Evolutionary conservation across 2,888 invertebrate species (phyloP).

Genomic region (Diachrysia chrysitis): DNA sequence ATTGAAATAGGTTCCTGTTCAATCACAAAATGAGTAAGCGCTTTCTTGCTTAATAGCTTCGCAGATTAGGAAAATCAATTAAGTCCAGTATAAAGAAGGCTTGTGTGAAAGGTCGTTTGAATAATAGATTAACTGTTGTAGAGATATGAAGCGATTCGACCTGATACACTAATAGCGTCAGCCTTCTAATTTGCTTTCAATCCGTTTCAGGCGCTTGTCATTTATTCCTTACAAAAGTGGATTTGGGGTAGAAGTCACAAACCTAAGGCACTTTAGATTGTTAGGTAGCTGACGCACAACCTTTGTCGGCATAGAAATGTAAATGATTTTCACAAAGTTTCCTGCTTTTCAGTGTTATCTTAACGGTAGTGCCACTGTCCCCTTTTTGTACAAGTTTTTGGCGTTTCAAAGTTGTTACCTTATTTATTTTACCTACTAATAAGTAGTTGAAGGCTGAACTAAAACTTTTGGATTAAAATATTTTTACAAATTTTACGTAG

Average conservation of each 20-base stretch:
- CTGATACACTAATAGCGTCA: conserved; percentile 17
- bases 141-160: conserved; percentile 43
- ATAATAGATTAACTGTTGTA: conserved; percentile 47
- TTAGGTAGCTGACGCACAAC: conserved; percentile 43
- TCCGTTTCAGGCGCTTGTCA: conserved; percentile 34
- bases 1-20: not conserved
- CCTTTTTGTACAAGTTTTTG: conserved; percentile 45
- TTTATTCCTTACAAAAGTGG: conserved; percentile 43
- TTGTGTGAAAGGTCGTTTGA: conserved; percentile 48
- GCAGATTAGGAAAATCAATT: conserved; percentile 36
- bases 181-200: conserved; percentile 47
- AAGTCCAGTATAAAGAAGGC: conserved; percentile 31
- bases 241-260: conserved; percentile 25
- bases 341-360: conserved; percentile 45
- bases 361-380: conserved; percentile 36
- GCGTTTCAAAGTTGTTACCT: conserved; percentile 31
- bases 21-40: conserved; percentile 15
- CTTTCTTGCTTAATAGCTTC: conserved; percentile 27
- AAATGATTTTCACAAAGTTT: conserved; percentile 56
- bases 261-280: conserved; percentile 32
- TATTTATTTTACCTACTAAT: conserved; percentile 36
- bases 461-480: conserved; percentile 10
- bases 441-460: conserved; percentile 27
- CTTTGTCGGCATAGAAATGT: conserved; percentile 51
- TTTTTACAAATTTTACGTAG: conserved; percentile 7